Evolutionary conservation across 2,888 invertebrate species (phyloP).

Genomic region (Dryadula phaetusa): DNA sequence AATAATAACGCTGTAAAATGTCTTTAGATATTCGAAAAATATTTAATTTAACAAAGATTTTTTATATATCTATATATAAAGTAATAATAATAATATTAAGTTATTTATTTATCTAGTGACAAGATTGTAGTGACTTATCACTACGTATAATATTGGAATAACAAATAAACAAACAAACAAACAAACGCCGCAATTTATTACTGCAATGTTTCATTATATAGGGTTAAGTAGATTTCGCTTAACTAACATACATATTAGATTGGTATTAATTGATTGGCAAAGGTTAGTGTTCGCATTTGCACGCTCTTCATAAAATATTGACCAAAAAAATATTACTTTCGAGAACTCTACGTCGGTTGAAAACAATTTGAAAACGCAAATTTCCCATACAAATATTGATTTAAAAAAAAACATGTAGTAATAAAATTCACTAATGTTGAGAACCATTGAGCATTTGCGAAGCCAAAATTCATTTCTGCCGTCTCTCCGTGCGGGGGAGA

Average conservation of each 20-base stretch:
- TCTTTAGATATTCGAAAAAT: too few relatives aligned
- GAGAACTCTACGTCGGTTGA: not conserved
- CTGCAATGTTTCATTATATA: conserved; percentile 10
- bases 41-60: too few relatives aligned
- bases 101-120: too few relatives aligned
- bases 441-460: conserved; percentile 63
- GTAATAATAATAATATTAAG: too few relatives aligned
- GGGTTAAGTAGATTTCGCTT: conserved; percentile 15
- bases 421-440: conserved; percentile 62
- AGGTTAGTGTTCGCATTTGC: conserved; percentile 3
- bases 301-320: conserved; percentile 1
- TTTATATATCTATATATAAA: too few relatives aligned
- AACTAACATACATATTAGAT: conserved; percentile 22
- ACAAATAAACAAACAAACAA: too few relatives aligned
- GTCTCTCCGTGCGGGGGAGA: conserved; percentile 59
- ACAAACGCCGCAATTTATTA: not conserved
- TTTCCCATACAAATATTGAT: conserved; percentile 42
- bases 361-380: conserved; percentile 1
- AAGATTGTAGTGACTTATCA: not conserved
- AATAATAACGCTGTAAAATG: too few relatives aligned
- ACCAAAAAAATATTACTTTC: not conserved
- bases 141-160: not conserved
- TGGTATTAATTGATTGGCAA: conserved; percentile 10
- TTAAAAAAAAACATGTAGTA: conserved; percentile 49
- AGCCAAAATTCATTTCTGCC: conserved; percentile 78